Evolutionary conservation across 53 echinoderm and acorn worm genomes (phyloP), one percentile per base, ranked within the genome.

Genomic region (Henricia sp.): DNA sequence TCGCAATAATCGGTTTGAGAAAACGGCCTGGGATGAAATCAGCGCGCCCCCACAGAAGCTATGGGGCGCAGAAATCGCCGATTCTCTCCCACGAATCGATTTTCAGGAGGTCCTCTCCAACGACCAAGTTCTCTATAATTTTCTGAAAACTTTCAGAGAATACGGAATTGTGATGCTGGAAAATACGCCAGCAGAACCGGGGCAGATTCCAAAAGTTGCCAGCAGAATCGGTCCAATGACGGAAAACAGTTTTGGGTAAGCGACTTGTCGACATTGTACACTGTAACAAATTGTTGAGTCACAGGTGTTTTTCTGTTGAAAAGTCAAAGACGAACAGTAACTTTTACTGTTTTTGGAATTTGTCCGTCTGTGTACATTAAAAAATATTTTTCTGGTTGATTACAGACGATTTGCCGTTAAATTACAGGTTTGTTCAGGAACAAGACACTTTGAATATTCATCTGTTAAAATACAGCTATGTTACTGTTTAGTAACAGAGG

Each of bases 51-150:
- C 58, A 3, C 50, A 30, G 24, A 72, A 35, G 54, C 64, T 85
- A 6, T 90, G 91, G 91, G 83, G 91, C 26, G 63, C 72, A 4
- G 91, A 90, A 52, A 82, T 85, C 24, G 44, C 72, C 2, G 36
- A 32, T 2, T 52, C 82, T 13, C 33, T 90, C 55, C 82, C 83
- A 0, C 19, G 12, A 11, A 86, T 86, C 50, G 66, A 72, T 6
- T 90, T 82, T 51, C 38, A 63, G 14, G 86, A 90, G 6, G 58
- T 90, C 13, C 71, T 90, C 44, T 51, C 69, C 35, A 68, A 82
- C 38, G 76, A 86, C 82, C 57, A 32, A 50, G 37, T 50, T 6
- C 67, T 90, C 4, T 33, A 46, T 2, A 64, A 80, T 12, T 80
- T 80, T 37, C 80, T 80, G 80, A 80, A 46, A 48, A 35, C 64